Conservation (phyloP, 2,113 vertebrate species). For the Regulus satrapa region DNA sequence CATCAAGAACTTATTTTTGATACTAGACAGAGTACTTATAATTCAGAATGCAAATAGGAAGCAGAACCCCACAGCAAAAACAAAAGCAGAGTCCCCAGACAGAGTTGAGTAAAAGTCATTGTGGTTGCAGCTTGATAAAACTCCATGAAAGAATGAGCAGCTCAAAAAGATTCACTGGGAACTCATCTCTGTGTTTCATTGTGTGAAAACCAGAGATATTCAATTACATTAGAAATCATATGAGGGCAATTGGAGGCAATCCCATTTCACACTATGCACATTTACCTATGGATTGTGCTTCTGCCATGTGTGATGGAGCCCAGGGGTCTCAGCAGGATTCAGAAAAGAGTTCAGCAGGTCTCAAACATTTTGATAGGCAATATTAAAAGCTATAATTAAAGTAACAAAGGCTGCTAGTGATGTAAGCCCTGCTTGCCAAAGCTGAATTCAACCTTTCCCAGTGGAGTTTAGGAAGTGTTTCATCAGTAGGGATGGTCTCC, state of each 20-base stretch:
- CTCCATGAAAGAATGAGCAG: not conserved
- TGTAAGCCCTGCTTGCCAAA: not conserved
- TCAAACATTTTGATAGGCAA: not conserved
- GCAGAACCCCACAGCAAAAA: not conserved
- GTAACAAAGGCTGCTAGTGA: not conserved
- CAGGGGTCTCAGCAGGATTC: not conserved
- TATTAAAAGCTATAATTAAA: not conserved
- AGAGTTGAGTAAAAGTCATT: not conserved
- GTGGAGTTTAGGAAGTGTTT: not conserved
- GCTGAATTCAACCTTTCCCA: not conserved
- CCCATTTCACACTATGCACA: not conserved
- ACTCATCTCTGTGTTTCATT: not conserved
- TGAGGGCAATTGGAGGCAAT: not conserved
- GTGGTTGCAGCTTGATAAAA: not conserved
- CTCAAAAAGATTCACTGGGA: not conserved
- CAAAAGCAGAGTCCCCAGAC: not conserved
- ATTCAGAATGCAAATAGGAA: not conserved
- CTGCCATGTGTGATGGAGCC: not conserved
- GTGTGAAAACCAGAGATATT: not conserved
- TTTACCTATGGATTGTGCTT: not conserved
- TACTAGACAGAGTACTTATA: not conserved
- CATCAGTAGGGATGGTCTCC: not conserved
- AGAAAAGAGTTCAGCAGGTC: not conserved
- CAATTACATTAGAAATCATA: not conserved
- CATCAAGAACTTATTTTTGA: not conserved